A percentile compares a stretch with the other conserved stretches of the same genome.
These are phyloP conservation scores for Nothocercus nigrocapillus DNA, from an alignment of 2,113 vertebrate species.

Conservation along the genomic window DNA sequence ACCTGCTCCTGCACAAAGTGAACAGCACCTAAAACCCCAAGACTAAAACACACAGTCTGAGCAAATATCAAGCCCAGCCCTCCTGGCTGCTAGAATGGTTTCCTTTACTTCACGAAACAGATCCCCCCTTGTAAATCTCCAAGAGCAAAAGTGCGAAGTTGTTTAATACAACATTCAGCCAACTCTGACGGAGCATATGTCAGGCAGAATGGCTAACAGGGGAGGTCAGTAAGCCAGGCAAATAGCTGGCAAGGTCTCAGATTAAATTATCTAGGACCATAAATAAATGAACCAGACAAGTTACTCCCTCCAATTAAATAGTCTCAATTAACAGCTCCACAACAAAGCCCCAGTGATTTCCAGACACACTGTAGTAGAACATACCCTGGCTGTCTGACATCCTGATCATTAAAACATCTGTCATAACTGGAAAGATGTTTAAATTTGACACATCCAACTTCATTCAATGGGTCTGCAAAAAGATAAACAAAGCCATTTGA, in stretches of 20 bases:
- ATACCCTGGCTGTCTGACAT: neutral
- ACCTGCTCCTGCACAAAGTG: neutral
- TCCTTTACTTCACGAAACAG: neutral
- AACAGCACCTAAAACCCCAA: neutral
- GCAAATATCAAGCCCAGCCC: neutral
- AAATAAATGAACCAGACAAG: conserved; percentile 43
- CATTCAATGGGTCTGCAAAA: accelerated
- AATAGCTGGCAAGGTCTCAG: conserved; percentile 41
- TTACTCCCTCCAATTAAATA: neutral
- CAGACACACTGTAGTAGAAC: neutral
- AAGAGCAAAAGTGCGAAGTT: neutral
- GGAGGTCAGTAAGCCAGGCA: conserved; percentile 28
- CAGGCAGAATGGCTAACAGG: neutral
- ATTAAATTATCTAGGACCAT: conserved; percentile 18
- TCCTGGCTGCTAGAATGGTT: neutral
- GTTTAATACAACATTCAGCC: neutral
- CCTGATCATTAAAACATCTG: neutral
- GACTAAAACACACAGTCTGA: neutral
- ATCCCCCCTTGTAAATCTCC: neutral
- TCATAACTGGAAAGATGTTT: neutral
- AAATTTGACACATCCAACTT: neutral
- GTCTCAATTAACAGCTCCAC: conserved; percentile 23
- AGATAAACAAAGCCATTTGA: neutral
- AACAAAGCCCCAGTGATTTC: neutral
- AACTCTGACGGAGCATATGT: too few relatives aligned